These are phyloP conservation scores for Drosophila mettleri DNA, from an alignment of 2,888 invertebrate genomes.

Conservation along the genomic window DNA sequence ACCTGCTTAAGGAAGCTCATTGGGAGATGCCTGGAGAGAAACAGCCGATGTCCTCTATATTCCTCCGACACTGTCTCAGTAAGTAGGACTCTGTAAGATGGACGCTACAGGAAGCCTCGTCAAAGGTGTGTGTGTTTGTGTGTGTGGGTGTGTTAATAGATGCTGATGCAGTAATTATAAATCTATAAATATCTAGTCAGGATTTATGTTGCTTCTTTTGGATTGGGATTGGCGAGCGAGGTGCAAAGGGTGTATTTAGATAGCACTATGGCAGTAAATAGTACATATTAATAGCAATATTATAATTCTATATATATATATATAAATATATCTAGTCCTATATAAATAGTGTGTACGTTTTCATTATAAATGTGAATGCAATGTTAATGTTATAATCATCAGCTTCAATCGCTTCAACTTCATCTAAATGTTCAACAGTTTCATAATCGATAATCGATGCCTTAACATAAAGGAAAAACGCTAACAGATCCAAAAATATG, in stretches of 20 bases:
- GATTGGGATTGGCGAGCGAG: conserved; percentile 56
- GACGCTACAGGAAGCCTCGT: conserved; percentile 55
- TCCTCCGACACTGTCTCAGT: conserved; percentile 28
- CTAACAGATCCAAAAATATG: conserved; percentile 68
- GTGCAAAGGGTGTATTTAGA: conserved; percentile 65
- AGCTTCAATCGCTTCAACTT: conserved; percentile 53
- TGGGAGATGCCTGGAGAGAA: conserved; percentile 15
- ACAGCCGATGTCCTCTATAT: background rate
- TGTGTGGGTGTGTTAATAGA: conserved; percentile 24
- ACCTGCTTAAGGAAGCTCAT: conserved; percentile 64
- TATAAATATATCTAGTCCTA: conserved; percentile 48
- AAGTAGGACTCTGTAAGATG: conserved; percentile 31
- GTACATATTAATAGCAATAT: conserved; percentile 65
- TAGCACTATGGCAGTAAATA: conserved; percentile 80
- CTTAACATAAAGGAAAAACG: conserved; percentile 57
- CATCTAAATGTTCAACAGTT: conserved; percentile 71
- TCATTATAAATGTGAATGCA: conserved; percentile 65
- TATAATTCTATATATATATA: conserved; percentile 64
- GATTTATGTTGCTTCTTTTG: conserved; percentile 29
- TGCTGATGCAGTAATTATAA: conserved; percentile 31
- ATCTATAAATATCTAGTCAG: conserved; percentile 45
- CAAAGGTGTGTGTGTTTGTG: conserved; percentile 19
- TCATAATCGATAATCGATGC: conserved; percentile 49
- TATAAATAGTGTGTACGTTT: conserved; percentile 71
- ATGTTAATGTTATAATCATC: conserved; percentile 56